Conservation (phyloP, 1,140 invertebrate genomes). For the Helicoverpa armigera region DNA sequence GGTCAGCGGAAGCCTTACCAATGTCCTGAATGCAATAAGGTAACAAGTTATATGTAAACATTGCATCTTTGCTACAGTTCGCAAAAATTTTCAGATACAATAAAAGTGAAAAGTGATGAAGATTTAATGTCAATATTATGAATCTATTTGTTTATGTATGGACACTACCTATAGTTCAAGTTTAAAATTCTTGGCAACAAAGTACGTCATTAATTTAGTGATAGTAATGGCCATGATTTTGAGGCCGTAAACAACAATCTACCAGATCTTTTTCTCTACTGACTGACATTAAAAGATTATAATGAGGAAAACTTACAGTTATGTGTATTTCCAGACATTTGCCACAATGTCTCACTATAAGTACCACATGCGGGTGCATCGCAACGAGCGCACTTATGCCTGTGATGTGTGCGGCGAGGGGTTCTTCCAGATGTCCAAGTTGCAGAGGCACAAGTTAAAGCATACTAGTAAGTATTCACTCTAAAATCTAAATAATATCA, state of each 20-base stretch:
- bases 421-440: conserved; percentile 87
- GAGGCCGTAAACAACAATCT: neutral
- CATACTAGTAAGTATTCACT: conserved; percentile 83
- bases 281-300: neutral
- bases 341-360: conserved; percentile 77
- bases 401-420: conserved; percentile 83
- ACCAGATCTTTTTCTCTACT: neutral
- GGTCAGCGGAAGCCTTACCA: conserved; percentile 78
- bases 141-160: too few relatives aligned
- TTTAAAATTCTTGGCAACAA: too few relatives aligned
- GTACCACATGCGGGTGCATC: conserved; percentile 85
- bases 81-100: too few relatives aligned
- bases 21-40: conserved; percentile 77
- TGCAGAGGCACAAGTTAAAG: conserved; percentile 86
- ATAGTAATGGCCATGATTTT: neutral
- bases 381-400: conserved; percentile 82
- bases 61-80: neutral
- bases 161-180: too few relatives aligned
- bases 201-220: too few relatives aligned
- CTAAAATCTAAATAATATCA: too few relatives aligned
- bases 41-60: conserved; percentile 30
- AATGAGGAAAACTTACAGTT: neutral
- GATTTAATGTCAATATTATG: too few relatives aligned
- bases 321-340: conserved; percentile 71
- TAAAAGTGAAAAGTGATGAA: neutral